Conservation (phyloP, 2,113 vertebrate species). For the Pristiophorus japonicus region DNA sequence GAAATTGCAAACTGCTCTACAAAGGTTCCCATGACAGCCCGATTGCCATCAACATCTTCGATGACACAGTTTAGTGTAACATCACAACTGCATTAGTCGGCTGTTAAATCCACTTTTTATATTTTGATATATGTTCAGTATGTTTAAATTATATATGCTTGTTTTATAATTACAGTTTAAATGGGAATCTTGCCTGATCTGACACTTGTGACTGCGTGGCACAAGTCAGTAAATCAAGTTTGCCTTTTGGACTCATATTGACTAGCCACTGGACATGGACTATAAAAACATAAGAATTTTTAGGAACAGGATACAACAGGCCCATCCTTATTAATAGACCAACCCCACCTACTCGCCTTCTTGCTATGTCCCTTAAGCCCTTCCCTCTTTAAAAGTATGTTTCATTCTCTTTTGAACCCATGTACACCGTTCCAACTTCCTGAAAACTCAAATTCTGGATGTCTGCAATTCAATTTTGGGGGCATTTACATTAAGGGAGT, state of each 20-base stretch:
- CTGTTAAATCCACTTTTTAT: background rate
- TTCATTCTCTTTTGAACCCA: background rate
- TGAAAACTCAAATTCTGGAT: background rate
- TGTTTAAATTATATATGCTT: background rate
- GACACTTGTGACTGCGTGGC: background rate
- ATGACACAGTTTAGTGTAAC: background rate
- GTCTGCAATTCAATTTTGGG: background rate
- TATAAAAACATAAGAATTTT: background rate
- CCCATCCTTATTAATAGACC: background rate
- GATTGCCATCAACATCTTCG: background rate
- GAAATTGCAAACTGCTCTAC: background rate
- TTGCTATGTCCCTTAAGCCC: background rate
- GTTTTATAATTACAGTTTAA: background rate
- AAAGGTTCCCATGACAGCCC: constrained; percentile 10
- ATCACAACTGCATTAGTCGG: background rate
- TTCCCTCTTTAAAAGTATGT: background rate
- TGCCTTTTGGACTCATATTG: background rate
- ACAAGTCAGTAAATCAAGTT: background rate
- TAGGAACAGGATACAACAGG: background rate
- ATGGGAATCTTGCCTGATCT: background rate
- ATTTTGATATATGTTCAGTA: background rate
- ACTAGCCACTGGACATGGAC: background rate
- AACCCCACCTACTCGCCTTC: background rate
- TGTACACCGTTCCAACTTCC: background rate
- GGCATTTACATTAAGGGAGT: background rate